Percentiles rank a stretch among this genome's conserved stretches.
phyloP scores from a whole-genome alignment of 2,113 vertebrate genomes.

The Catagonus wagneri region DNA sequence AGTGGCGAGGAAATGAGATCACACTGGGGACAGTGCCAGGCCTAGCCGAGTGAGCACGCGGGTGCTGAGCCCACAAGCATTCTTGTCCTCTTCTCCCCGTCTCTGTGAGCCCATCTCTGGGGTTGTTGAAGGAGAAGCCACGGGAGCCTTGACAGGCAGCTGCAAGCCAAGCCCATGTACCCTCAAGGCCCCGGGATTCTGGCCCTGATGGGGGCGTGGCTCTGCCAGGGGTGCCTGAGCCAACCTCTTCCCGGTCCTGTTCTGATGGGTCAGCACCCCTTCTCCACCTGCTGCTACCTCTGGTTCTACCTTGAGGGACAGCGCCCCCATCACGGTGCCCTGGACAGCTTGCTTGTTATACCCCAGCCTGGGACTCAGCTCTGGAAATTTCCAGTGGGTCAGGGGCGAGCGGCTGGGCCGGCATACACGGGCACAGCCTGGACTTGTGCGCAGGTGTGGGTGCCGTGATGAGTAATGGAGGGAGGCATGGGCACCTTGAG shows the following conservation, averaged over 20 bases:
- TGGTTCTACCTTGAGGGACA: neutral
- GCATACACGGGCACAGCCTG: rapidly evolving
- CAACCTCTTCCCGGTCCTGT: neutral
- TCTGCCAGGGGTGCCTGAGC: neutral
- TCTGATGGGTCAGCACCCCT: neutral
- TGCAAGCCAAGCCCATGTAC: neutral
- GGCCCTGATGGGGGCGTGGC: rapidly evolving
- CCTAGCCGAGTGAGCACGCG: neutral
- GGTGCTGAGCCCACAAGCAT: neutral
- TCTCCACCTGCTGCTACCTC: neutral
- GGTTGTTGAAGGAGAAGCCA: neutral
- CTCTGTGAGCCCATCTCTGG: neutral
- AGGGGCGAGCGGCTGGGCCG: neutral
- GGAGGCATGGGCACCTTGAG: neutral
- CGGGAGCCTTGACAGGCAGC: neutral
- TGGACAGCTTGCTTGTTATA: neutral
- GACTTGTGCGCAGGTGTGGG: neutral
- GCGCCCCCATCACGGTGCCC: neutral
- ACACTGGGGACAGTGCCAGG: neutral
- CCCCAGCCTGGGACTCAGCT: neutral
- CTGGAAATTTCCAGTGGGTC: neutral
- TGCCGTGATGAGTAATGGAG: neutral
- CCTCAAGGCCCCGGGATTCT: neutral
- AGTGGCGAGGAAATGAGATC: neutral
- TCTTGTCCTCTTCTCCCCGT: neutral